Evolutionary conservation across 2,113 vertebrate genomes (phyloP), one percentile per base, ranked within the genome.

Genomic region (Lontra canadensis): DNA sequence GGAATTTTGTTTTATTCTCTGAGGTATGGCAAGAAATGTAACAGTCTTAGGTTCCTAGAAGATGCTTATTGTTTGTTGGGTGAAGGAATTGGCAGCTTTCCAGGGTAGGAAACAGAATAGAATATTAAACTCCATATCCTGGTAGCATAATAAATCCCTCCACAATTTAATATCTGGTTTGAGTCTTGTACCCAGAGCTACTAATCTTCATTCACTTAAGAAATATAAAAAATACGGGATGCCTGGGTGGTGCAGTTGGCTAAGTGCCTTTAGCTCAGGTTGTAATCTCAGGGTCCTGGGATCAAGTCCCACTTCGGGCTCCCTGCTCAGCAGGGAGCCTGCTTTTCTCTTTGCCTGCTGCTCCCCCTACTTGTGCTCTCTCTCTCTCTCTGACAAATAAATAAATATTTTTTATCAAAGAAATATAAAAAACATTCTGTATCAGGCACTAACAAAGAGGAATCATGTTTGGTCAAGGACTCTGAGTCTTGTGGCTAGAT

Each of bases 1-100:
- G 36, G 44, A 61, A 81, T 79, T 87, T 86, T 81, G 23, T 88
- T 89, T 84, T 94, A 39, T 49, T 94, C 6, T 88, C n/a, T 95
- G 31, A 93, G 49, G 26, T 81, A 79, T 82, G 61, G n/a, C 29
- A 92, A 94, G 84, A 55, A 76, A 49, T 84, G 26, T 87, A 80
- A 92, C 14, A 81, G 73, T 79, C 20, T 18, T 26, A 90, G 18
- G 10, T 92, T 92, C 5, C 2, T 42, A 47, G 88, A 87, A 96
- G 84, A 42, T 81, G 76, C 34, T 80, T 90, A 81, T n/a, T 39
- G 14, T 90, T 89, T 94, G 36, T 8, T 80, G 14, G 39, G 63
- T 29, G 36, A 94, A 71, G 34, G 21, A 88, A 69, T 63, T 80
- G 49, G n/a, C 69, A 44, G 31, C 34, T 96, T 95, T 88, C 26